Base-by-base conservation (phyloP, 2,797 vertebrate genomes). In the Pyrocephalus nanus region DNA sequence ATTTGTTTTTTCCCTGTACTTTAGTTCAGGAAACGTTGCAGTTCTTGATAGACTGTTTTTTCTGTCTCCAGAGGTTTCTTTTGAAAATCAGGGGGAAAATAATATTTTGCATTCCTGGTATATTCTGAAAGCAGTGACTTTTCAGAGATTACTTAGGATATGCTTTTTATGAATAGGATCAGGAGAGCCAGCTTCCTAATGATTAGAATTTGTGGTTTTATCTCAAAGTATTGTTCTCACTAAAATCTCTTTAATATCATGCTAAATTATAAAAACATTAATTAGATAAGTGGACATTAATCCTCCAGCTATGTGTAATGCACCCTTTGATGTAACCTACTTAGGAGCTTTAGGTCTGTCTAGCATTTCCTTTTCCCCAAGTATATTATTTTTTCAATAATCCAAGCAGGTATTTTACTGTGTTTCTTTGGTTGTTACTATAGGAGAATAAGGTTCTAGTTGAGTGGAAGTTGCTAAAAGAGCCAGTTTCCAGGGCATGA, bases 221-320 rank as follows among this genome's bases (percentile, higher is more conserved):
- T 95, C 95, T 94, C 92, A 71, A 96, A 95, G 76, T 58, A 69
- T 90, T 85, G 21, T 91, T 93, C 86, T 90, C 76, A 77, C 95
- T 53, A 51, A 97, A 97, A 95, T 95, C 89, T 95, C 88, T 87
- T 87, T 76, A 95, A 95, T 82, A 97, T 70, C 87, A 96, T 86
- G 73, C 50, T 98, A 94, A 97, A 97, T 96, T 96, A 96, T 93
- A 90, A 95, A 98, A 98, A 94, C 96, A 97, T 97, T 97, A 97
- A 97, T 98, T 97, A 96, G 92, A 87, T 92, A 98, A 97, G 96
- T 94, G 66, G 32, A 95, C 61, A 60, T 84, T 97, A 97, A 97
- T 97, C 90, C 92, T 94, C 50, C 64, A 95, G 91, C 78, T 95
- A 83, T 82, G 40, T 75, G 65, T 95, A 94, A 71, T 66, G 84